Evolutionary conservation across 2,113 vertebrate species (phyloP).

Genomic region (Chloropsis cyanopogon): DNA sequence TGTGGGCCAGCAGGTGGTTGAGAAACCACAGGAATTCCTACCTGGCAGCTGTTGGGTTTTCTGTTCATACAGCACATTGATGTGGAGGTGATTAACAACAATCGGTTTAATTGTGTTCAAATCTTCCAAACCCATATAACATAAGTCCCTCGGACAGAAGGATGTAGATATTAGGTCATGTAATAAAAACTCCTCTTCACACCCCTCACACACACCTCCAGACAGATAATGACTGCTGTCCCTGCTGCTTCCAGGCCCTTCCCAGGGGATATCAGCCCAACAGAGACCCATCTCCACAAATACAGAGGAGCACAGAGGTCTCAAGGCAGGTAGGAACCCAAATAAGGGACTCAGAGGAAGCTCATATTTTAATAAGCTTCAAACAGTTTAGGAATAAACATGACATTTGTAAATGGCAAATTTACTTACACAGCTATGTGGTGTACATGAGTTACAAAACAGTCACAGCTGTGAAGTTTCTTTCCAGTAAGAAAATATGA

Average conservation of each 20-base stretch:
- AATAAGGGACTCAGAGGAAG: neutral
- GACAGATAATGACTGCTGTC: neutral
- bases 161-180: no score
- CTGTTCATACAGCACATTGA: neutral
- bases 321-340: neutral
- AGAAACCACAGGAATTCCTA: neutral
- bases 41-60: rapidly evolving
- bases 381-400: neutral
- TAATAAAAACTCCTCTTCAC: neutral
- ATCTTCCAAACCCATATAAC: neutral
- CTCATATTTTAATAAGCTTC: neutral
- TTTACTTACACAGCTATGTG: neutral
- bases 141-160: neutral
- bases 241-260: neutral
- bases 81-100: neutral
- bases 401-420: neutral
- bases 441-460: neutral
- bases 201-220: neutral
- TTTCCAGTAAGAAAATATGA: neutral
- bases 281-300: neutral
- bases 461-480: neutral
- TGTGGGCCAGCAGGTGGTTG: no score
- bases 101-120: rapidly evolving
- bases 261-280: neutral
- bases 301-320: neutral